Percentiles rank a stretch among this genome's conserved stretches.
Conservation (phyloP, 1,140 invertebrate species). For the Lepidurus arcticus region DNA sequence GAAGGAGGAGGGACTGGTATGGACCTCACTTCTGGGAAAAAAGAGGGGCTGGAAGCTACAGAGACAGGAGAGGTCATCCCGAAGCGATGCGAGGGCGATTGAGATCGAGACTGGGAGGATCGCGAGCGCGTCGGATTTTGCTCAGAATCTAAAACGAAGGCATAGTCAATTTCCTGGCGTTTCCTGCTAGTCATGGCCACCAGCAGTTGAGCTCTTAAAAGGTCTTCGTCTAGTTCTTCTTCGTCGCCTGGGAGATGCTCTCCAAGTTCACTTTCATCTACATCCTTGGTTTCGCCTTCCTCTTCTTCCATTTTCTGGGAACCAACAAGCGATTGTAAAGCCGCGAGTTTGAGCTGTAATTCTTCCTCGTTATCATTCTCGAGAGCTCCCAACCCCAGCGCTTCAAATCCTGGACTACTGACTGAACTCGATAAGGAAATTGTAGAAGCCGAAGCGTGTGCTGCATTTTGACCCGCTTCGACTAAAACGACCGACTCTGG, state of each 20-base stretch:
- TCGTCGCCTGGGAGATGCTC: not conserved
- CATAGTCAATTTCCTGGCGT: not conserved
- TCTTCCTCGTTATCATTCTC: not conserved
- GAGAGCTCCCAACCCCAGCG: no score
- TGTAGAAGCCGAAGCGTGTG: not conserved
- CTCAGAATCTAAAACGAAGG: not conserved
- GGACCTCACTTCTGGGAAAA: no score
- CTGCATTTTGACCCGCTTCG: not conserved
- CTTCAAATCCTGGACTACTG: no score
- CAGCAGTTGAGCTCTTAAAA: constrained; percentile 2
- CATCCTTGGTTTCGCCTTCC: not conserved
- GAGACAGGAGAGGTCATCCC: not conserved
- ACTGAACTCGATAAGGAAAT: not conserved
- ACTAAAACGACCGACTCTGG: not conserved
- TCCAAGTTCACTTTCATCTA: not conserved
- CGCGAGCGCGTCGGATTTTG: not conserved
- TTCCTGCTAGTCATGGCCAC: not conserved
- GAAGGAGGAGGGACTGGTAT: no score
- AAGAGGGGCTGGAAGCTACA: not conserved
- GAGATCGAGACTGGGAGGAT: not conserved
- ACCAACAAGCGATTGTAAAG: not conserved
- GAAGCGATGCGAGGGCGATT: not conserved
- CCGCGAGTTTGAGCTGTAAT: not conserved
- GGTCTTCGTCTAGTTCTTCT: not conserved
- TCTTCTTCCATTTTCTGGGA: not conserved